Conservation (phyloP, 1,140 invertebrate genomes). For the Harpegnathos saltator region DNA sequence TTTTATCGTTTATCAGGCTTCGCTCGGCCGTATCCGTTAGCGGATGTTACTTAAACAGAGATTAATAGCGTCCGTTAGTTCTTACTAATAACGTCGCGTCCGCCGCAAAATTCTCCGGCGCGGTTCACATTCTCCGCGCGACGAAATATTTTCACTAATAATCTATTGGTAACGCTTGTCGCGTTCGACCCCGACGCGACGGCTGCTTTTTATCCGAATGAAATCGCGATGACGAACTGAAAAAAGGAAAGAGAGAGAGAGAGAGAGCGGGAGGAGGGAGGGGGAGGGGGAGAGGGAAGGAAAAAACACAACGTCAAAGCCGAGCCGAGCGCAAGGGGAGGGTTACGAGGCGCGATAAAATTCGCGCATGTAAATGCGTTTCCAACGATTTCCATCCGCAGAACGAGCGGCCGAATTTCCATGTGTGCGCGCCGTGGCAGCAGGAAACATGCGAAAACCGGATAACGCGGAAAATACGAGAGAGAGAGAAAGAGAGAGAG, state of each 20-base stretch:
- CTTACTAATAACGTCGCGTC: background rate
- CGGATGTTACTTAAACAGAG: background rate
- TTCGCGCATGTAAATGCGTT: slow-evolving; percentile 56
- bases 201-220: background rate
- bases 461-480: slow-evolving; percentile 57
- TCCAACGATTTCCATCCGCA: slow-evolving; percentile 50
- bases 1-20: no score
- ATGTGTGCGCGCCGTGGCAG: slow-evolving; percentile 33
- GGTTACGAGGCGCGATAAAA: slow-evolving; percentile 55
- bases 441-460: slow-evolving; percentile 54
- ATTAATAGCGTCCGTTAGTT: background rate
- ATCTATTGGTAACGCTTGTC: slow-evolving; percentile 25
- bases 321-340: slow-evolving; percentile 31
- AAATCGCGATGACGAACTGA: slow-evolving; percentile 17
- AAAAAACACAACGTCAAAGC: slow-evolving; percentile 38
- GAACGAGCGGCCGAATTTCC: slow-evolving; percentile 32
- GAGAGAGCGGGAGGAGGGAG: no score
- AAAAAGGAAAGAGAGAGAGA: background rate
- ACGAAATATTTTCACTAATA: slow-evolving; percentile 45
- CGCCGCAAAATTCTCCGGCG: background rate
- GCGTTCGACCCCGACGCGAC: background rate
- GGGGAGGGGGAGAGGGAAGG: no score
- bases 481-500: background rate
- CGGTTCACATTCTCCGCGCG: background rate
- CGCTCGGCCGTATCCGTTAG: background rate